Conservation (phyloP, 2,113 vertebrate species). For the Aleadryas rufinucha region DNA sequence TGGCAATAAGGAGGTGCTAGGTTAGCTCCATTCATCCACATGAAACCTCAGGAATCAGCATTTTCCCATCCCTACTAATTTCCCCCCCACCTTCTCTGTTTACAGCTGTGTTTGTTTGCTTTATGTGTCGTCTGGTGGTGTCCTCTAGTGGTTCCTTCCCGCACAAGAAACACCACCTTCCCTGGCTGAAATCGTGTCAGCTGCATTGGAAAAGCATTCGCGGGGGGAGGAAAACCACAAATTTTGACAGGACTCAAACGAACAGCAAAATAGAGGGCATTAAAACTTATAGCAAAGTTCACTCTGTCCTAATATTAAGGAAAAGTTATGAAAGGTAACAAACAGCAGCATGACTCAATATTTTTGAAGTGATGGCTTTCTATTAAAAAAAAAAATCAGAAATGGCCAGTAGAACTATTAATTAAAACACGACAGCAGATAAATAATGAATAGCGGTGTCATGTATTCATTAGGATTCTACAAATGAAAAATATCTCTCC, state of each 20-base stretch:
- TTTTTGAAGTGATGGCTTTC: background rate
- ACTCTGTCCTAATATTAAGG: background rate
- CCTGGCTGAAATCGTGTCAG: background rate
- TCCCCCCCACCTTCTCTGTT: background rate
- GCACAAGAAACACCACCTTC: background rate
- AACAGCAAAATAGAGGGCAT: background rate
- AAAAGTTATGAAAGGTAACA: background rate
- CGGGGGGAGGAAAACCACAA: background rate
- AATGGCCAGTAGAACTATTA: slow-evolving; percentile 26
- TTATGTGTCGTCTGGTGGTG: background rate
- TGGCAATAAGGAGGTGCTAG: background rate
- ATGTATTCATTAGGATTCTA: slow-evolving; percentile 57
- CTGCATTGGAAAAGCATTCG: background rate
- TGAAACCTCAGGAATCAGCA: background rate
- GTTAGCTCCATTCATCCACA: background rate
- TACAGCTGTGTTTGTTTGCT: background rate
- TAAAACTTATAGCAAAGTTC: background rate
- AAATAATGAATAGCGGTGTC: slow-evolving; percentile 38
- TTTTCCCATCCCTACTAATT: background rate
- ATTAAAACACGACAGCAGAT: slow-evolving; percentile 45
- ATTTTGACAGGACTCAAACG: background rate
- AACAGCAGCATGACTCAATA: background rate
- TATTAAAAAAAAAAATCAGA: background rate
- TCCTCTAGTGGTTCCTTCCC: slow-evolving; percentile 5
- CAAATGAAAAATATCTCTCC: slow-evolving; percentile 61